These are phyloP conservation scores for Thunnus albacares DNA, from an alignment of 2,797 vertebrate species.

Conservation along the genomic window DNA sequence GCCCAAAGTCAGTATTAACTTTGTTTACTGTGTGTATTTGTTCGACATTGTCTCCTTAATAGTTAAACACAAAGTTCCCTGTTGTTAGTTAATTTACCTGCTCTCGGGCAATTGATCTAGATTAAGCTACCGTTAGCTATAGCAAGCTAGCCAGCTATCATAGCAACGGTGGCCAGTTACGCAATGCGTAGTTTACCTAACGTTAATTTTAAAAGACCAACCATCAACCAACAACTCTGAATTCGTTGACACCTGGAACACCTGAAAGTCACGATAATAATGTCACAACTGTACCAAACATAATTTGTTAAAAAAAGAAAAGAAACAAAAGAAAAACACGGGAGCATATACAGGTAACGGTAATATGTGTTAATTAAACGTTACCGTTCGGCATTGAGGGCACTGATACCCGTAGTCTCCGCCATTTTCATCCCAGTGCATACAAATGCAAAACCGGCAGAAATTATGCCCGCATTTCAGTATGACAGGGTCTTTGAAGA, in stretches of 20 bases:
- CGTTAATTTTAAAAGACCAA: background rate
- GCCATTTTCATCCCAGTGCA: conserved; percentile 89
- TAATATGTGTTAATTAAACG: conserved; percentile 57
- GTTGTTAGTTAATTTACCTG: background rate
- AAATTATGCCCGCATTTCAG: conserved; percentile 89
- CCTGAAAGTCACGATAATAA: accelerated
- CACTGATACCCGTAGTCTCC: conserved; percentile 87
- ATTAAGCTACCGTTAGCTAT: background rate
- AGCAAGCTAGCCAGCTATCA: conserved; percentile 9
- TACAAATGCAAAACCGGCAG: conserved; percentile 86
- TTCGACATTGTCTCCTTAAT: accelerated
- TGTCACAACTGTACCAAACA: background rate
- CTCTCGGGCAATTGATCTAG: too few relatives aligned
- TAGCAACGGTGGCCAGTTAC: conserved; percentile 20
- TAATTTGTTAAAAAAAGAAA: accelerated
- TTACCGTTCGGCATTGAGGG: conserved; percentile 81
- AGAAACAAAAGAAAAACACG: background rate
- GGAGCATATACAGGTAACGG: background rate
- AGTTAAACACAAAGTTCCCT: background rate
- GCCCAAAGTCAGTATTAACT: background rate
- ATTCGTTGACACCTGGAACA: background rate
- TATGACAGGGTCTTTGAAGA: conserved; percentile 87
- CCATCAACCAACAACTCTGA: accelerated
- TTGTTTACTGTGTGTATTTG: too few relatives aligned
- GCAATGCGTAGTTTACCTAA: conserved; percentile 26